phyloP scores from a whole-genome alignment of 2,797 vertebrate genomes.

The Saxicola maurus region DNA sequence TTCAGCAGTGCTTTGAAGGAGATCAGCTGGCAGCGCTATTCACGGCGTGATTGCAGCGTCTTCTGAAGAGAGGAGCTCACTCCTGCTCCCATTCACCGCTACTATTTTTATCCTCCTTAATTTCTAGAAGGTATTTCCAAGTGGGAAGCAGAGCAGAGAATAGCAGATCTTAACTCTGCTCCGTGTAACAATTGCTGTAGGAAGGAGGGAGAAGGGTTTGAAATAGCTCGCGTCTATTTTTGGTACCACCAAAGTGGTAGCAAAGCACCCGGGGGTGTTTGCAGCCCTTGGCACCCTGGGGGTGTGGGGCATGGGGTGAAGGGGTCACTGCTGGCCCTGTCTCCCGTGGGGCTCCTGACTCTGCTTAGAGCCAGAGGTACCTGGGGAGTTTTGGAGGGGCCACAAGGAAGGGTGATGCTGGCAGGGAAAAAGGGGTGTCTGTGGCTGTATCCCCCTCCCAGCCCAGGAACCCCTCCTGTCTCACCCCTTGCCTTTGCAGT shows the following conservation, averaged over 20 bases:
- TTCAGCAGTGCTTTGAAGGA: conserved; percentile 13
- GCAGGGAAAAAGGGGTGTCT: neutral
- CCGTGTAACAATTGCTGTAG: neutral
- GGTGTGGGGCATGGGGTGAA: fast-evolving
- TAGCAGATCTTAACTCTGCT: neutral
- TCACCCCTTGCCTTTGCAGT: neutral
- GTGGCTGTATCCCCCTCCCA: neutral
- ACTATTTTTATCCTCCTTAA: conserved; percentile 47
- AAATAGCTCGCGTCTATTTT: neutral
- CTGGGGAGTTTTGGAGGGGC: neutral
- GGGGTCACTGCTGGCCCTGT: neutral
- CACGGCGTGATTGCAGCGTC: neutral
- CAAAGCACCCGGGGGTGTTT: neutral
- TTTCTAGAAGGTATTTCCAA: conserved; percentile 40
- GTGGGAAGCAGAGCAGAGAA: conserved; percentile 25
- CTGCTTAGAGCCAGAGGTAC: neutral
- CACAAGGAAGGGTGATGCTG: fast-evolving
- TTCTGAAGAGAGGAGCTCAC: conserved; percentile 6
- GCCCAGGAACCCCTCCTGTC: neutral
- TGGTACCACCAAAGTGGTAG: fast-evolving
- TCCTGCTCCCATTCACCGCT: neutral
- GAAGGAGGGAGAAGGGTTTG: neutral
- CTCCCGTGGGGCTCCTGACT: neutral
- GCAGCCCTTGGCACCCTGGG: neutral
- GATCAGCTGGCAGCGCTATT: neutral